Percentiles rank a stretch among this genome's conserved stretches.
These are phyloP conservation scores for Callipepla squamata DNA, from an alignment of 2,113 vertebrate species.

Conservation along the genomic window DNA sequence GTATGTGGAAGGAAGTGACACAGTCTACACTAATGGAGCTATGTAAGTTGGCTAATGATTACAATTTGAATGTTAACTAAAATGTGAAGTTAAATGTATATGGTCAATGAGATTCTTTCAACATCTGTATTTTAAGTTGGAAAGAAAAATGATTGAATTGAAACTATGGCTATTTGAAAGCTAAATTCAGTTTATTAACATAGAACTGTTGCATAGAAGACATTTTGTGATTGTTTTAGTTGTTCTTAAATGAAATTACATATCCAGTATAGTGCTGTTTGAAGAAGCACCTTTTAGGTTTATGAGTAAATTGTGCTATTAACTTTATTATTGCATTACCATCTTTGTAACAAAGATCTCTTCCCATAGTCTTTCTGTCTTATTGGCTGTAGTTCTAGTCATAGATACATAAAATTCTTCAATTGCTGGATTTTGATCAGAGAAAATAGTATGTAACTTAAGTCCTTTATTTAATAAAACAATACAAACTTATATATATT, in stretches of 20 bases:
- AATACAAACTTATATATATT: background rate
- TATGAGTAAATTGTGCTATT: background rate
- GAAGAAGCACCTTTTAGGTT: background rate
- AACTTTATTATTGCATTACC: background rate
- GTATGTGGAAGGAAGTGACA: slow-evolving; percentile 86
- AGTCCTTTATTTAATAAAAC: background rate
- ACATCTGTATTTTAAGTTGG: background rate
- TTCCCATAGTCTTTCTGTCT: background rate
- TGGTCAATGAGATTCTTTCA: background rate
- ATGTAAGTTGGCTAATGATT: slow-evolving; percentile 78
- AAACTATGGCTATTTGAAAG: background rate
- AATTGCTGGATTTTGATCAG: background rate
- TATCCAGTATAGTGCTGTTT: background rate
- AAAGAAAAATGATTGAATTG: background rate
- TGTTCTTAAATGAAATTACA: background rate
- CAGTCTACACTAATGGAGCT: slow-evolving; percentile 87
- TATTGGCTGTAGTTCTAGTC: background rate
- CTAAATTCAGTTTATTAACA: background rate
- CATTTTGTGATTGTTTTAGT: background rate
- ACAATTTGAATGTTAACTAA: background rate
- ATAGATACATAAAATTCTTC: background rate
- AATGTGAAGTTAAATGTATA: background rate
- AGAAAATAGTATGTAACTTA: background rate
- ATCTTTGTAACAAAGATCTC: background rate
- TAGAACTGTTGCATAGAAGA: background rate